Conservation (phyloP, 2,888 invertebrate genomes). For the Ochlodes sylvanus region DNA sequence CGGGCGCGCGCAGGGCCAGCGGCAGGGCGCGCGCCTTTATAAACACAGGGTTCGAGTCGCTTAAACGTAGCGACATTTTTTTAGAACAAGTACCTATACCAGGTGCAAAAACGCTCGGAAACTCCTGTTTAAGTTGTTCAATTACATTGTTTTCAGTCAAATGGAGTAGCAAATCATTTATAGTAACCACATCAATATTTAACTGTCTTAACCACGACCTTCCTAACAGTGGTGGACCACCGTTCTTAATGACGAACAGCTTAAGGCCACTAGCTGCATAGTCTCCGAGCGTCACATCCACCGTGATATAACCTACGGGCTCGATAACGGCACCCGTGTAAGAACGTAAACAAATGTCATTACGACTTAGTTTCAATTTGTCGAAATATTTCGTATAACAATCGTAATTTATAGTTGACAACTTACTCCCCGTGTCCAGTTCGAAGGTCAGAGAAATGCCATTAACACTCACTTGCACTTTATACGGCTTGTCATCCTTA, state of each 20-base stretch:
- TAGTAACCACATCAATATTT: conserved; percentile 16
- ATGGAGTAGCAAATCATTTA: conserved; percentile 1
- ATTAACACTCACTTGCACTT: conserved; percentile 20
- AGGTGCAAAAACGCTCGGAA: conserved; percentile 36
- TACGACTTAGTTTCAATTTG: conserved; percentile 7
- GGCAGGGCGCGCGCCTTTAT: conserved; percentile 38
- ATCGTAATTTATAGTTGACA: conserved; percentile 31
- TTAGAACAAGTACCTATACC: conserved; percentile 40
- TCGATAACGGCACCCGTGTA: conserved; percentile 38
- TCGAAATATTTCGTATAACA: conserved; percentile 18
- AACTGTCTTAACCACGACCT: conserved; percentile 25
- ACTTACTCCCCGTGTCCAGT: conserved; percentile 35
- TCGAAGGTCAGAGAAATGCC: conserved; percentile 14
- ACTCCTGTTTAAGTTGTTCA: conserved; percentile 31
- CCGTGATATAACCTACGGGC: conserved; percentile 28
- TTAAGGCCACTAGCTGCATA: conserved; percentile 3
- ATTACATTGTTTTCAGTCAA: conserved; percentile 9
- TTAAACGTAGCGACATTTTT: conserved; percentile 16
- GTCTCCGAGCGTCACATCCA: conserved; percentile 23
- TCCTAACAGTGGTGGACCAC: conserved; percentile 26
- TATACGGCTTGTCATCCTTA: conserved; percentile 32
- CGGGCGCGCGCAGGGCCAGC: conserved; percentile 36
- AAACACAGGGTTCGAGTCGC: too few species aligned
- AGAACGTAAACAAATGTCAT: conserved; percentile 14
- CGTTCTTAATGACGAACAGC: conserved; percentile 34